phyloP scores from a whole-genome alignment of 2,113 vertebrate species.

The Hemiscyllium ocellatum region DNA sequence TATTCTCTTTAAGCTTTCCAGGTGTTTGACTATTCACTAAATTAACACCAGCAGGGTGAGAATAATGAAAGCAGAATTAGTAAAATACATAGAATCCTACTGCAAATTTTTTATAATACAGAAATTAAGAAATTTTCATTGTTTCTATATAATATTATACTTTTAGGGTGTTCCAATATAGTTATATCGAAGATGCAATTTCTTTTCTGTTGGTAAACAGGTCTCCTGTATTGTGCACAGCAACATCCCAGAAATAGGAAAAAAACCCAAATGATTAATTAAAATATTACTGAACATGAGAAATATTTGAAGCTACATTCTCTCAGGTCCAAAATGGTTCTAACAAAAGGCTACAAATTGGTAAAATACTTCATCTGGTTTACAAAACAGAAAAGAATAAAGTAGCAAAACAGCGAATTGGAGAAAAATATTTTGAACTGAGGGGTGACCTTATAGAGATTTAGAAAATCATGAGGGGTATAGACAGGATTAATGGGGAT shows the following conservation, averaged over 20 bases:
- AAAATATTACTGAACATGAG: not conserved
- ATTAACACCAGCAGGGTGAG: not conserved
- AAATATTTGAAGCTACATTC: not conserved
- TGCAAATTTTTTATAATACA: not conserved
- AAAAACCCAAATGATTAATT: not conserved
- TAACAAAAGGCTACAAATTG: not conserved
- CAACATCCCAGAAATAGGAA: not conserved
- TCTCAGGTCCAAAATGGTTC: not conserved
- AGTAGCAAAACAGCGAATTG: not conserved
- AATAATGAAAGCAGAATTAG: not conserved
- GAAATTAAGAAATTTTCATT: not conserved
- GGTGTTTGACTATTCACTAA: not conserved
- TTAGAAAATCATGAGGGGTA: too few relatives aligned
- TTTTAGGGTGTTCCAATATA: not conserved
- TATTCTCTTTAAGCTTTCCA: not conserved
- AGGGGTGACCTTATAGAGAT: too few relatives aligned
- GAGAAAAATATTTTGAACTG: too few relatives aligned
- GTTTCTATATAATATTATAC: not conserved
- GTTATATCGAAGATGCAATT: not conserved
- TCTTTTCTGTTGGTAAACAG: not conserved
- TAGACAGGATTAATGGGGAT: too few relatives aligned
- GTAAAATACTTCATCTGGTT: not conserved
- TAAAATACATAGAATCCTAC: not conserved
- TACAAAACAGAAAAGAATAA: not conserved
- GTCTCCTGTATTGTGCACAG: not conserved